Percentiles rank a stretch among this genome's conserved stretches.
phyloP scores from a whole-genome alignment of 2,888 invertebrate species.

The Drepanosiphum platanoidis region DNA sequence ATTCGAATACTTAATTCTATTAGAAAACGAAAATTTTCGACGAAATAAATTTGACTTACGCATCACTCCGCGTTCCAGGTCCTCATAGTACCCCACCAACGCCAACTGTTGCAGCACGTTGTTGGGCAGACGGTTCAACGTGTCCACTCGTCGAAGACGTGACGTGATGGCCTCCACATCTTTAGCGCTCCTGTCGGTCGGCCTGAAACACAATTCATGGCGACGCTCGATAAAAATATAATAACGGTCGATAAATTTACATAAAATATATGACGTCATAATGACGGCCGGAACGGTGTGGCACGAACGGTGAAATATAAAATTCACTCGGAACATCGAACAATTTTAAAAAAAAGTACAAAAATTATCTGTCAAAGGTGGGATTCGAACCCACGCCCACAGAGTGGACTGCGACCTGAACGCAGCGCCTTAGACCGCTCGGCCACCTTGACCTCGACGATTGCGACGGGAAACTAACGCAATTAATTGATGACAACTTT shows the following conservation, averaged over 20 bases:
- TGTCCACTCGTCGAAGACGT: conserved; percentile 74
- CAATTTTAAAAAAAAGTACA: neutral
- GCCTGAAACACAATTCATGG: conserved; percentile 70
- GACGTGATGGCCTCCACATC: conserved; percentile 79
- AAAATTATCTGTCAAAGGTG: conserved; percentile 68
- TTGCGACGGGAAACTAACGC: neutral
- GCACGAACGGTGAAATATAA: too few species aligned
- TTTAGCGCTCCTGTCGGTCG: conserved; percentile 77
- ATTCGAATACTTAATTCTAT: too few species aligned
- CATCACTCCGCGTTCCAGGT: conserved; percentile 80
- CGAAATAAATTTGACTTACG: conserved; percentile 75
- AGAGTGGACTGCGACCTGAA: conserved; percentile 68
- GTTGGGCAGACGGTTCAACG: conserved; percentile 74
- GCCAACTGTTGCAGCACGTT: conserved; percentile 79
- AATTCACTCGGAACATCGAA: neutral
- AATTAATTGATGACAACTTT: neutral
- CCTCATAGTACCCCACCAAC: conserved; percentile 80
- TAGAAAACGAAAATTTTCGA: too few species aligned
- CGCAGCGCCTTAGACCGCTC: conserved; percentile 90
- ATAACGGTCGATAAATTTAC: neutral
- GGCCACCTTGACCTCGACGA: conserved; percentile 71
- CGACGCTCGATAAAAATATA: neutral
- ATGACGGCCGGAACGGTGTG: too few species aligned
- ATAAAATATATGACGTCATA: too few species aligned
- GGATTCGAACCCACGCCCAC: conserved; percentile 85